Percentiles rank a stretch among this genome's conserved stretches.
These are phyloP conservation scores for Parotocinclus haroldoi DNA, from an alignment of 2,797 vertebrate genomes.

Conservation along the genomic window DNA sequence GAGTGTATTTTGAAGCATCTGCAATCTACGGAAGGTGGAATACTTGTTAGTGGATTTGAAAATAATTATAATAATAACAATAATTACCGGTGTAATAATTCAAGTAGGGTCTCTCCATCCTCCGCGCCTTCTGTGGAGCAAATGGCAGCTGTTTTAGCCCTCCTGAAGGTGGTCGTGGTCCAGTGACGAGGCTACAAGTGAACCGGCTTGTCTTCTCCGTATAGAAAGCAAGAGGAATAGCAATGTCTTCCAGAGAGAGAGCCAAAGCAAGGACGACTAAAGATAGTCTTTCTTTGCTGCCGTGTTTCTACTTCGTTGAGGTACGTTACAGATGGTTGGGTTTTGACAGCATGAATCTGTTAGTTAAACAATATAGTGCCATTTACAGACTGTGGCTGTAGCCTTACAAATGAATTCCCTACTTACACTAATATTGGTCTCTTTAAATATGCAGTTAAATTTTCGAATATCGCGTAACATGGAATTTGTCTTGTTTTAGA, in stretches of 20 bases:
- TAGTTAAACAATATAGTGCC: background rate
- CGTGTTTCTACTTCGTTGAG: conserved; percentile 98
- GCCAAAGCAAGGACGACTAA: conserved; percentile 80
- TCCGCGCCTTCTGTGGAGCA: too few relatives aligned
- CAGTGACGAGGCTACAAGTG: conserved; percentile 46
- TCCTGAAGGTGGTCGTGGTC: conserved; percentile 33
- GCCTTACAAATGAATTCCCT: background rate
- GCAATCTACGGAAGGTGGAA: too few relatives aligned
- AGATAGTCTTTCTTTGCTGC: conserved; percentile 92
- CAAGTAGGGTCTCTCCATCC: too few relatives aligned
- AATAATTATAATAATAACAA: too few relatives aligned
- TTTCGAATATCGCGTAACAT: background rate
- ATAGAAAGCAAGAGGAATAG: conserved; percentile 42
- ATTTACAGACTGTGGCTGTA: background rate
- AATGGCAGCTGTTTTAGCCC: too few relatives aligned
- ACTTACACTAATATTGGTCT: background rate
- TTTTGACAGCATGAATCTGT: conserved; percentile 6
- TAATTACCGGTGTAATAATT: too few relatives aligned
- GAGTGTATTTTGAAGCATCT: too few relatives aligned
- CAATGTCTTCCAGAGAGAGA: conserved; percentile 85
- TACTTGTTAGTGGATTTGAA: too few relatives aligned
- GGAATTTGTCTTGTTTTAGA: background rate
- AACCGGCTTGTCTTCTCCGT: conserved; percentile 31
- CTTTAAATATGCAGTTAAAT: background rate
- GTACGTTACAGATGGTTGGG: conserved; percentile 64